Percentiles rank a stretch among this genome's conserved stretches.
Evolutionary conservation across 2,797 vertebrate species (phyloP).

Genomic region (Thamnophis elegans): DNA sequence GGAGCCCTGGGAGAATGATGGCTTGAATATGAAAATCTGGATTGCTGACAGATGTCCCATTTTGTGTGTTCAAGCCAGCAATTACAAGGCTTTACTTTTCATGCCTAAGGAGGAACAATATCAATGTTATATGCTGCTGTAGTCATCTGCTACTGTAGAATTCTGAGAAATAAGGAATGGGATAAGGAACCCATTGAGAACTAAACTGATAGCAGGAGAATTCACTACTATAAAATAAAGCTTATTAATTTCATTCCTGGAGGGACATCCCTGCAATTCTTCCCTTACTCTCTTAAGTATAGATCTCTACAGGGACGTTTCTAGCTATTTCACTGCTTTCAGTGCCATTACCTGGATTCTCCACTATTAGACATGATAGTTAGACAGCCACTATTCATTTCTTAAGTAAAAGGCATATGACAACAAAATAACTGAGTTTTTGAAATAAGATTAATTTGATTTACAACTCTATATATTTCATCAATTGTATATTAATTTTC

Average conservation of each 20-base stretch:
- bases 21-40: neutral
- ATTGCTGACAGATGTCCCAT: neutral
- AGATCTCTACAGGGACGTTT: neutral
- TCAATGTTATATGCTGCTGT: neutral
- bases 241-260: neutral
- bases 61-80: neutral
- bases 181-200: neutral
- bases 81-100: neutral
- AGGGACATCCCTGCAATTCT: neutral
- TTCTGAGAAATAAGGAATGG: neutral
- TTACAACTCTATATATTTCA: neutral
- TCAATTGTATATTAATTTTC: constrained; percentile 20
- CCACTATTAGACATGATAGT: neutral
- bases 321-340: neutral
- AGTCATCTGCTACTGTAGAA: neutral
- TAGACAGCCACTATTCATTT: neutral
- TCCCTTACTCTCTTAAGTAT: neutral
- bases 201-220: neutral
- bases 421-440: neutral
- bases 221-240: neutral
- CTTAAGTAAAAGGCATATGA: neutral
- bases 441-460: neutral
- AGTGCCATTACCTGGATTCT: neutral
- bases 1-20: neutral
- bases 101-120: neutral